These are phyloP conservation scores for Saguinus imperator DNA, from an alignment of 2,113 vertebrate species.

Conservation along the genomic window DNA sequence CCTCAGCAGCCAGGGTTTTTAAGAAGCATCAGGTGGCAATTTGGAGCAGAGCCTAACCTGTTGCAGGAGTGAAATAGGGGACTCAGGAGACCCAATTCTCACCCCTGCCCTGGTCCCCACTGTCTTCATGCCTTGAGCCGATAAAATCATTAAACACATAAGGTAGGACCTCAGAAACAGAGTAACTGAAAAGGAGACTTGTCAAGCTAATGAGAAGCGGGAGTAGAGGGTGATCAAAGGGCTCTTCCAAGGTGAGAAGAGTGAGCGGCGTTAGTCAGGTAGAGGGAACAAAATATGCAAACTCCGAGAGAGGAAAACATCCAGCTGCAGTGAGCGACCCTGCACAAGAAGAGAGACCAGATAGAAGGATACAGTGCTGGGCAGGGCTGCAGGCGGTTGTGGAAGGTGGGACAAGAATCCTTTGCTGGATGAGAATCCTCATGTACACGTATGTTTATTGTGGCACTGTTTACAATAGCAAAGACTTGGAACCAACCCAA, in stretches of 20 bases:
- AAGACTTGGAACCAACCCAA: too few species aligned
- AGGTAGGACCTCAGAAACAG: not conserved
- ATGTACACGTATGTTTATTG: too few species aligned
- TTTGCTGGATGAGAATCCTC: not conserved
- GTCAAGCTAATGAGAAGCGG: not conserved
- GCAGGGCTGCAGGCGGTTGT: not conserved
- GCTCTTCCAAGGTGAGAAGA: not conserved
- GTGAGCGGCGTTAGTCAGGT: not conserved
- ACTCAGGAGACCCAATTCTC: not conserved
- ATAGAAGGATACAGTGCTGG: not conserved
- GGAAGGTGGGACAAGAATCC: not conserved
- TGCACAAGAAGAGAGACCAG: not conserved
- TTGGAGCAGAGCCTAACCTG: not conserved
- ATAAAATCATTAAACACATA: not conserved
- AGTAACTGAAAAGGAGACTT: not conserved
- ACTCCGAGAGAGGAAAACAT: not conserved
- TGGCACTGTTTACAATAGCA: too few species aligned
- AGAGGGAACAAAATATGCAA: not conserved
- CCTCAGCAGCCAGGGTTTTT: not conserved
- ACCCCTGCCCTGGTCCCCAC: not conserved
- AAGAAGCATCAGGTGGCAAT: not conserved
- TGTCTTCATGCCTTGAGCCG: not conserved
- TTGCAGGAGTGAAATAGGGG: not conserved
- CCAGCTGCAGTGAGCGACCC: not conserved
- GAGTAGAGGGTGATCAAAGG: not conserved